Evolutionary conservation across 2,797 vertebrate genomes (phyloP).

Genomic region (Hozukius guyotensis): DNA sequence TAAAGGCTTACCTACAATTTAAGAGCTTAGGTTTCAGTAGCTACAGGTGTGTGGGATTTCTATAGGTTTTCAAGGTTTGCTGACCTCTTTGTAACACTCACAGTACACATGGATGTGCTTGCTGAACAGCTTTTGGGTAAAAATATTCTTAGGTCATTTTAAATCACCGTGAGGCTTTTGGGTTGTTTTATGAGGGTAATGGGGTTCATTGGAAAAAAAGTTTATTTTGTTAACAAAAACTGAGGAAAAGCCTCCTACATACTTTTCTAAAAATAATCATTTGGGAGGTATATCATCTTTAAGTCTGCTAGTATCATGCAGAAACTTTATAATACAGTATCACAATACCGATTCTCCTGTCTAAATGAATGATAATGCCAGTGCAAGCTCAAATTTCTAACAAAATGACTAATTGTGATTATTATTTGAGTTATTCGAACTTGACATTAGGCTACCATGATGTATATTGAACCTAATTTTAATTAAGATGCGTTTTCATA

Average conservation of each 20-base stretch:
- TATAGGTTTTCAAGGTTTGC: background rate
- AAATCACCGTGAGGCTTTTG: background rate
- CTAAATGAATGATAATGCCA: background rate
- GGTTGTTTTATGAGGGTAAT: background rate
- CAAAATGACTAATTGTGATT: background rate
- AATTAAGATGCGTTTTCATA: background rate
- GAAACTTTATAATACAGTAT: background rate
- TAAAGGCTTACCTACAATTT: constrained; percentile 11
- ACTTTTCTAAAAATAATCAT: background rate
- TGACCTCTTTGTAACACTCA: background rate
- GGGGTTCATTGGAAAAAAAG: too few relatives aligned
- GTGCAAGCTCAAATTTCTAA: background rate
- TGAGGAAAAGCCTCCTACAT: background rate
- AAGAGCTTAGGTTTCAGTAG: background rate
- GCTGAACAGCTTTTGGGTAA: background rate
- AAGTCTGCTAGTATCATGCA: background rate
- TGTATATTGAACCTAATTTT: background rate
- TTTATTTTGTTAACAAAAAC: background rate
- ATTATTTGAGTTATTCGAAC: background rate
- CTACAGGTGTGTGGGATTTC: background rate
- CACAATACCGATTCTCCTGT: background rate
- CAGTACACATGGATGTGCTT: background rate
- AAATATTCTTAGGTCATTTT: background rate
- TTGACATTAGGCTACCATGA: background rate
- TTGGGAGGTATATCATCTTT: background rate